A percentile compares a stretch with the other conserved stretches of the same genome.
Conservation (phyloP, 2,797 vertebrate species). For the Galago senegalensis region DNA sequence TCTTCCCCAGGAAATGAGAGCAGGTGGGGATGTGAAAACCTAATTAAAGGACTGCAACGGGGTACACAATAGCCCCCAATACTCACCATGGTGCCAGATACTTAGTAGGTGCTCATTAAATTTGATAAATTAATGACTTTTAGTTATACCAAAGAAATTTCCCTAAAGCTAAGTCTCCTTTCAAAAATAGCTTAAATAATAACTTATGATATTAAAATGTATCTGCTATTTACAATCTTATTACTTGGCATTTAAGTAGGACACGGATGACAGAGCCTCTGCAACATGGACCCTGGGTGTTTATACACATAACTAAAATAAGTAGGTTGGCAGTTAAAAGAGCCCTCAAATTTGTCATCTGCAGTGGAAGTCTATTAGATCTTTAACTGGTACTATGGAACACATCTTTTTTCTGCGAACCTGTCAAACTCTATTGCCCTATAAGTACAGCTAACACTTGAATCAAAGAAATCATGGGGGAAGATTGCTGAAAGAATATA, state of each 20-base stretch:
- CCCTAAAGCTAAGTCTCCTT: background rate
- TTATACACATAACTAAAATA: background rate
- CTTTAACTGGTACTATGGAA: background rate
- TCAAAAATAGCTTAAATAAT: background rate
- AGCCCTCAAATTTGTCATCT: background rate
- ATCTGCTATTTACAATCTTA: background rate
- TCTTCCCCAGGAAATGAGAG: background rate
- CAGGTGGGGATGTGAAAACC: slow-evolving; percentile 7
- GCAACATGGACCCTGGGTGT: background rate
- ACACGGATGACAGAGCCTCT: background rate
- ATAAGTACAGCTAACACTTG: background rate
- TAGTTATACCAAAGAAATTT: background rate
- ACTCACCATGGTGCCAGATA: background rate
- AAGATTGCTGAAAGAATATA: background rate
- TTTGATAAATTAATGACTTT: background rate
- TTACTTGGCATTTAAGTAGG: slow-evolving; percentile 30
- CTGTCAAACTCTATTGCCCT: background rate
- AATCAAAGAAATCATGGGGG: background rate
- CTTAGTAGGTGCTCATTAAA: background rate
- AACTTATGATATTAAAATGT: background rate
- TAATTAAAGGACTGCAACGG: background rate
- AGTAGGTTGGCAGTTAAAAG: background rate
- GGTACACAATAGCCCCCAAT: background rate
- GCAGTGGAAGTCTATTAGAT: background rate
- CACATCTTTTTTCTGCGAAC: background rate